These are phyloP conservation scores for Psammodynastes pulverulentus DNA, from an alignment of 2,113 vertebrate genomes.

Conservation along the genomic window DNA sequence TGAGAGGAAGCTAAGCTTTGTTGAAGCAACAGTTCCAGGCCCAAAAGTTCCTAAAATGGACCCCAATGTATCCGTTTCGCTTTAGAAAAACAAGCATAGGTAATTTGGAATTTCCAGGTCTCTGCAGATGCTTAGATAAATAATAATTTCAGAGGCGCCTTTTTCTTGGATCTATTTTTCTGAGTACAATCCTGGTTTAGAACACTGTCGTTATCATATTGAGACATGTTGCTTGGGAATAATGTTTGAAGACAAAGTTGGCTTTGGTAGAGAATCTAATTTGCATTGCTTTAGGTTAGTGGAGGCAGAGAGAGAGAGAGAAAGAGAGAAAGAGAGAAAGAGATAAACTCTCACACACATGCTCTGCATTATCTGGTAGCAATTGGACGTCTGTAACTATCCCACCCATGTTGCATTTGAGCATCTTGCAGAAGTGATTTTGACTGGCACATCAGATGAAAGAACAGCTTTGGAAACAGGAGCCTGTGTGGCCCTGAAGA, in stretches of 20 bases:
- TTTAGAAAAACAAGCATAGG: not conserved
- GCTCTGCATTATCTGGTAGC: conserved; percentile 47
- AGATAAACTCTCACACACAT: not conserved
- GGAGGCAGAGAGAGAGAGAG: not conserved
- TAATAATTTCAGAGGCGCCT: not conserved
- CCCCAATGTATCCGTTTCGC: not conserved
- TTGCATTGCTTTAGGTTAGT: conserved; percentile 60
- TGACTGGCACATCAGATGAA: conserved; percentile 68
- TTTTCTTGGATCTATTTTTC: not conserved
- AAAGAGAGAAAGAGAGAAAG: no score
- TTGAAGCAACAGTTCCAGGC: not conserved
- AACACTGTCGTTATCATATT: conserved; percentile 50
- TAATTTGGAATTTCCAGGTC: not conserved
- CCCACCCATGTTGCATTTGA: conserved; percentile 68
- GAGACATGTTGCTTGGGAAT: conserved; percentile 61
- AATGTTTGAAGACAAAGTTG: conserved; percentile 13
- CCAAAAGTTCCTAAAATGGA: not conserved
- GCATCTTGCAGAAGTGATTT: conserved; percentile 74
- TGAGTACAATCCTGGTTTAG: not conserved
- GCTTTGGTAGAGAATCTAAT: conserved; percentile 60
- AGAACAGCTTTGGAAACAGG: conserved; percentile 77
- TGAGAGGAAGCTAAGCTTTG: not conserved
- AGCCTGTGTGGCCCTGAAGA: conserved; percentile 63
- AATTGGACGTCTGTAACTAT: conserved; percentile 60
- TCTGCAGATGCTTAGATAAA: not conserved